Conservation (phyloP, 2,797 vertebrate genomes). For the Amphiprion clarkii region DNA sequence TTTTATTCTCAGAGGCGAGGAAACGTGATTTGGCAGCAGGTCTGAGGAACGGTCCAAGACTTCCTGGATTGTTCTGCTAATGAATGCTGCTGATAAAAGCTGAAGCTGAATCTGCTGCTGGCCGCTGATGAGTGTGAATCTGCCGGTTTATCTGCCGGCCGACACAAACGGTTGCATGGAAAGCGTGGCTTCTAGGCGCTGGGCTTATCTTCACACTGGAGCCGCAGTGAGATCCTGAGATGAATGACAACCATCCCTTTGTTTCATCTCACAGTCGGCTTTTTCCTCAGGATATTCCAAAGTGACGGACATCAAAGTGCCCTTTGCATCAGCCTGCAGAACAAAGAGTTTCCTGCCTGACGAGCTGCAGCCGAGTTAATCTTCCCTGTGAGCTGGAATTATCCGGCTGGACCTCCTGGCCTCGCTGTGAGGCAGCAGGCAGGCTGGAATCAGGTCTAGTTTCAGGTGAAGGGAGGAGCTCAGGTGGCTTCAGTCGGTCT, state of each 20-base stretch:
- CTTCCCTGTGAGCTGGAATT: conserved; percentile 64
- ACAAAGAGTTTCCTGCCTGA: conserved; percentile 72
- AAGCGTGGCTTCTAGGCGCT: conserved; percentile 62
- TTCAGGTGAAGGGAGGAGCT: background rate
- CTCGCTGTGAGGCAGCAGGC: conserved; percentile 2
- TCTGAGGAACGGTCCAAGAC: background rate
- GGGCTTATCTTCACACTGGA: conserved; percentile 58
- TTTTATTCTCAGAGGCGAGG: conserved; percentile 12
- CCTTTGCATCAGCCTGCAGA: conserved; percentile 64
- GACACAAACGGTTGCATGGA: conserved; percentile 68
- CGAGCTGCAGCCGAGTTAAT: conserved; percentile 54
- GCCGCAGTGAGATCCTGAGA: conserved; percentile 49
- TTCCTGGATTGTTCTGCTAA: conserved; percentile 33
- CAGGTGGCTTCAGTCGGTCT: background rate
- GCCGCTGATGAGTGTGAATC: conserved; percentile 52
- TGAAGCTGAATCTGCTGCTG: conserved; percentile 41
- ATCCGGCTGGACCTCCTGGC: conserved; percentile 59
- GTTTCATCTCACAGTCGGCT: conserved; percentile 41
- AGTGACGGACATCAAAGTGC: conserved; percentile 55
- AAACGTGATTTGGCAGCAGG: conserved; percentile 7
- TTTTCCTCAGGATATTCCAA: conserved; percentile 38
- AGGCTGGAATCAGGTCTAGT: too few relatives aligned
- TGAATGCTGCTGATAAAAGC: conserved; percentile 49
- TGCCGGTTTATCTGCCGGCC: conserved; percentile 58
- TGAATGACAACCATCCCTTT: conserved; percentile 60